A percentile compares a stretch with the other conserved stretches of the same genome.
Conservation (phyloP, 2,797 vertebrate species). For the Xenentodon cancila region DNA sequence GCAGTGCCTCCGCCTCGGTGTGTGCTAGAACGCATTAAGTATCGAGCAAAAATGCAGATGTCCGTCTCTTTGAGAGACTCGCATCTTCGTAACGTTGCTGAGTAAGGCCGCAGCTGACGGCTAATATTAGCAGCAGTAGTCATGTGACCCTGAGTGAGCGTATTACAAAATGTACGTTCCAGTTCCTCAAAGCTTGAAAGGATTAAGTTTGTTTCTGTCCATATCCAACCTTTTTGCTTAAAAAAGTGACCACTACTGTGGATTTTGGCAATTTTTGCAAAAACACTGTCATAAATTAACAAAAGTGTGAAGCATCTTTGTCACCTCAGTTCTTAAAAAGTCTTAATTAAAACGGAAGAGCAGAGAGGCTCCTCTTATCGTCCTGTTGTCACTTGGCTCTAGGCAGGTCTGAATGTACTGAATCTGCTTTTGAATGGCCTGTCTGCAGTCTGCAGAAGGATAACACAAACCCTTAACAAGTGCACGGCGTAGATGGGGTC, state of each 20-base stretch:
- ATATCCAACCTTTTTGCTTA: too few species aligned
- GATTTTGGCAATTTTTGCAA: too few species aligned
- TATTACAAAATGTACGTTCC: too few species aligned
- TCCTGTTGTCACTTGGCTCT: background rate
- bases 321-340: background rate
- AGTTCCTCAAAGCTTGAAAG: too few species aligned
- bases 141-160: background rate
- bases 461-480: background rate
- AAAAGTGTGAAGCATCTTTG: background rate
- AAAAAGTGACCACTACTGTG: too few species aligned
- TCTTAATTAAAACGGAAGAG: background rate
- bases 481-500: background rate
- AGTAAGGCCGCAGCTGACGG: background rate
- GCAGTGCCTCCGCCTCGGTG: conserved; percentile 95
- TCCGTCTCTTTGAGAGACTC: background rate
- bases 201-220: too few species aligned
- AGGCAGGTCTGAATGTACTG: background rate
- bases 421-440: too few species aligned
- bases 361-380: background rate
- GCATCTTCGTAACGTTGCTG: background rate
- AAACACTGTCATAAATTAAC: too few species aligned
- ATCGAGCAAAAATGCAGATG: background rate
- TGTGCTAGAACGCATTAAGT: conserved; percentile 46
- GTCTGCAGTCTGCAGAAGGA: too few species aligned
- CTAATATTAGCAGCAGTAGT: background rate